Conservation (phyloP, 2,113 vertebrate genomes). For the Chelonoidis abingdonii region DNA sequence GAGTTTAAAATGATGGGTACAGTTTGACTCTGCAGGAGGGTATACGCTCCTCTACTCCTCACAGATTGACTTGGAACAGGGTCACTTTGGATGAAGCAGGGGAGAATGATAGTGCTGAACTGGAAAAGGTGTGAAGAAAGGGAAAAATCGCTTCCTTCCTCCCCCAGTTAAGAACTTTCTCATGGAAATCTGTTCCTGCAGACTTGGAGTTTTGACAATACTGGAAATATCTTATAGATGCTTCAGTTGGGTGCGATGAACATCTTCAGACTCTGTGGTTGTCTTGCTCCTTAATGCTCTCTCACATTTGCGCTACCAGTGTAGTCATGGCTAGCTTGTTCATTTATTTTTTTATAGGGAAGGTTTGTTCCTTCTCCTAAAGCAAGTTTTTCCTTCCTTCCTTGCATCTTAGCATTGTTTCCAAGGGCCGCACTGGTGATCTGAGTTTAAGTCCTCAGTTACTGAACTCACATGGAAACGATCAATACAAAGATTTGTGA, state of each 20-base stretch:
- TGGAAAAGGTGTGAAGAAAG: neutral
- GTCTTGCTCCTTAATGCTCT: neutral
- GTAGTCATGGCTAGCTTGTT: neutral
- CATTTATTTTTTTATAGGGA: neutral
- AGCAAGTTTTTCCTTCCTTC: neutral
- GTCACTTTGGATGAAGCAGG: neutral
- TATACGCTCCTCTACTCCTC: neutral
- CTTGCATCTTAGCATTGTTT: neutral
- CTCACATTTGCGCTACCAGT: neutral
- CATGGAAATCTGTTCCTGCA: accelerated
- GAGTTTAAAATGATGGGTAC: neutral
- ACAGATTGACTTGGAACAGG: neutral
- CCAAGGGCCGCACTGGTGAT: neutral
- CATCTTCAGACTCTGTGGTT: neutral
- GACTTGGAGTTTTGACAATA: neutral
- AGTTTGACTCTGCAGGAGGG: neutral
- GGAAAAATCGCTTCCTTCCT: neutral
- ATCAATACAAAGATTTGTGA: neutral
- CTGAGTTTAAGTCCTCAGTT: neutral
- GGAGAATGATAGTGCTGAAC: neutral
- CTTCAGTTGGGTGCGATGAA: neutral
- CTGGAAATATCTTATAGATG: too few relatives aligned
- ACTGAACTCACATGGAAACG: neutral
- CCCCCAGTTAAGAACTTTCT: neutral
- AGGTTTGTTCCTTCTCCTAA: neutral